phyloP scores from a whole-genome alignment of 2,888 invertebrate genomes.

The Epistrophella euchroma region DNA sequence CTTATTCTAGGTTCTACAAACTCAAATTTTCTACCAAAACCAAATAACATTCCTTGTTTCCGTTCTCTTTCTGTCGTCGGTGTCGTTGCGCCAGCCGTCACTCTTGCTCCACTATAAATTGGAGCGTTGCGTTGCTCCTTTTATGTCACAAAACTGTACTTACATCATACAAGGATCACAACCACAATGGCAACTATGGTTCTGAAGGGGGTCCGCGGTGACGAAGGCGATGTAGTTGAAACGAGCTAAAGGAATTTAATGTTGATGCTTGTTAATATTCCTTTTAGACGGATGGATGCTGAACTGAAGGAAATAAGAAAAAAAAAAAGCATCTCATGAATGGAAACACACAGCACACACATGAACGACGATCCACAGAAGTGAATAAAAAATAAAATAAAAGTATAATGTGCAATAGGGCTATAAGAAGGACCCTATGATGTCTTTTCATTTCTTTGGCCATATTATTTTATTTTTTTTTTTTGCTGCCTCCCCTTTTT shows the following conservation, averaged over 20 bases:
- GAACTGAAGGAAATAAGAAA: slow-evolving; percentile 41
- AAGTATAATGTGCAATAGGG: slow-evolving; percentile 26
- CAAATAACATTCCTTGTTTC: slow-evolving; percentile 58
- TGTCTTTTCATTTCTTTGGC: slow-evolving; percentile 49
- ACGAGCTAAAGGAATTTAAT: slow-evolving; percentile 67
- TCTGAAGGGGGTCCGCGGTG: slow-evolving; percentile 10
- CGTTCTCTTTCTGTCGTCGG: slow-evolving; percentile 16
- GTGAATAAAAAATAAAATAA: neutral
- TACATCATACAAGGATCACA: slow-evolving; percentile 18
- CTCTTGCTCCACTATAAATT: slow-evolving; percentile 54
- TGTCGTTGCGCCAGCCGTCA: neutral
- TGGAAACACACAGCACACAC: slow-evolving; percentile 37
- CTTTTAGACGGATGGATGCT: slow-evolving; percentile 66
- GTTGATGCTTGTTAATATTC: slow-evolving; percentile 73
- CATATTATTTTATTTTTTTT: slow-evolving; percentile 26
- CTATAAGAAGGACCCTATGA: slow-evolving; percentile 16
- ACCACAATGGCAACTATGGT: slow-evolving; percentile 40
- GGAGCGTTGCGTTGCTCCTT: slow-evolving; percentile 68
- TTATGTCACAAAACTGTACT: slow-evolving; percentile 53
- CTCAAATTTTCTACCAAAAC: slow-evolving; percentile 24
- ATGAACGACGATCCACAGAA: slow-evolving; percentile 33
- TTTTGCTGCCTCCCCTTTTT: neutral
- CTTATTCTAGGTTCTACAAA: slow-evolving; percentile 42
- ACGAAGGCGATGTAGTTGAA: slow-evolving; percentile 20
- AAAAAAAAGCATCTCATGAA: slow-evolving; percentile 47